Conservation (phyloP, 2,888 invertebrate genomes). For the Diplazon laetatorius region DNA sequence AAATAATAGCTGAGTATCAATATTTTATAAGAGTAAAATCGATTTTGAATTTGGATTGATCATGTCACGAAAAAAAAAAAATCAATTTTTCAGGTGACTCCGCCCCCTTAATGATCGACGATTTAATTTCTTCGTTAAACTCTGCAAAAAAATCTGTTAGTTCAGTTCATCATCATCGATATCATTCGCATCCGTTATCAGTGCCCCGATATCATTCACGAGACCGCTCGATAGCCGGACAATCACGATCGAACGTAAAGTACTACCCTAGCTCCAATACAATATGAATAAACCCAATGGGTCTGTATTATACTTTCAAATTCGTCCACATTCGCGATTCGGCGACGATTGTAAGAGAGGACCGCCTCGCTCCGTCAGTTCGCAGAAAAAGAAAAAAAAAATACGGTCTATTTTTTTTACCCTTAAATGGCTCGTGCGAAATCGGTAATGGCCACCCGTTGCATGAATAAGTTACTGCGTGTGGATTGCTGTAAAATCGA, state of each 20-base stretch:
- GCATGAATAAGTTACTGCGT: conserved; percentile 53
- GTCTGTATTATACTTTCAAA: conserved; percentile 78
- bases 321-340: conserved; percentile 69
- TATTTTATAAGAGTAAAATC: too few relatives aligned
- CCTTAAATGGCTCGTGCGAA: conserved; percentile 76
- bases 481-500: conserved; percentile 54
- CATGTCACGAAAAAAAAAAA: too few relatives aligned
- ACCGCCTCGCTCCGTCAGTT: conserved; percentile 46
- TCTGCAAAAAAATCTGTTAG: background rate
- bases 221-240: conserved; percentile 35
- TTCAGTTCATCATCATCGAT: background rate
- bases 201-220: conserved; percentile 29
- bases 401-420: conserved; percentile 70
- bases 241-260: conserved; percentile 21
- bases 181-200: background rate
- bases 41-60: too few relatives aligned
- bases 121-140: background rate
- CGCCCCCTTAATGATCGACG: too few relatives aligned
- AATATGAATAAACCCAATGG: conserved; percentile 37
- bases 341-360: conserved; percentile 72
- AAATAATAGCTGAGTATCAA: too few relatives aligned
- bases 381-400: conserved; percentile 68
- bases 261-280: conserved; percentile 38
- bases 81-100: too few relatives aligned
- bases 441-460: conserved; percentile 75